Base-by-base conservation (phyloP, 2,888 invertebrate genomes). In the Anagyrus pseudococci region DNA sequence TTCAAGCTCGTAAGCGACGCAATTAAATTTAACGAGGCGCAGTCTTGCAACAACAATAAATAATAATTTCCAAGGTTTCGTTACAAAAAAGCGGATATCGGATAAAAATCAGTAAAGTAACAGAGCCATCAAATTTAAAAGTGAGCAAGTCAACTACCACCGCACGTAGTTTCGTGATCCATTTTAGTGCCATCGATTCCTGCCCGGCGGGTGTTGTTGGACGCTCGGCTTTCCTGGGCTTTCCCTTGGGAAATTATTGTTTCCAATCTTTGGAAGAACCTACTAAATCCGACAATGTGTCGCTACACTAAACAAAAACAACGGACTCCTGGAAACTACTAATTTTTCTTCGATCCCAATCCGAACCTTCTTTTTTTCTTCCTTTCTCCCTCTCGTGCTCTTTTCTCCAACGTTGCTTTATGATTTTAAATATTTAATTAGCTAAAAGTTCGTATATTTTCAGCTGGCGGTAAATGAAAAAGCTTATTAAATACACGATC, bases 191-290 rank as follows among this genome's bases (percentile, higher is more conserved):
- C 41, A 57, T 57, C 57, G 48, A 48, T 48, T 48, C 19, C 47
- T 25, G 8, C 40, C 19, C 40, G 20, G 41, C 26, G 48, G 40
- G 41, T 57, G 46, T 55, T 55, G 46, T 55, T 55, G 44, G 26
- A 53, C 40, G n/a, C 37, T 23, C 48, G 13, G 41, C 48, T 54
- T 49, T 53, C 22, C 19, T 47, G 41, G 40, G 44, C 41, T 55
- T 49, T n/a, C 62, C 53, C 58, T 25, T 33, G 62, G 56, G 52
- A 64, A 64, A 60, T 60, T 64, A 60, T 64, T 57, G 56, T 50
- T 48, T 25, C 48, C 47, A 53, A 57, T 60, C 58, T 58, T 54
- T 40, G 29, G 37, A 63, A 48, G 54, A 58, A 54, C 48, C 53
- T 40, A 54, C 54, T 49, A 37, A 48, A 58, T 49, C 52, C 13